A percentile compares a stretch with the other conserved stretches of the same genome.
Conservation (phyloP, 1,140 invertebrate species). For the Drosophila serrata region DNA sequence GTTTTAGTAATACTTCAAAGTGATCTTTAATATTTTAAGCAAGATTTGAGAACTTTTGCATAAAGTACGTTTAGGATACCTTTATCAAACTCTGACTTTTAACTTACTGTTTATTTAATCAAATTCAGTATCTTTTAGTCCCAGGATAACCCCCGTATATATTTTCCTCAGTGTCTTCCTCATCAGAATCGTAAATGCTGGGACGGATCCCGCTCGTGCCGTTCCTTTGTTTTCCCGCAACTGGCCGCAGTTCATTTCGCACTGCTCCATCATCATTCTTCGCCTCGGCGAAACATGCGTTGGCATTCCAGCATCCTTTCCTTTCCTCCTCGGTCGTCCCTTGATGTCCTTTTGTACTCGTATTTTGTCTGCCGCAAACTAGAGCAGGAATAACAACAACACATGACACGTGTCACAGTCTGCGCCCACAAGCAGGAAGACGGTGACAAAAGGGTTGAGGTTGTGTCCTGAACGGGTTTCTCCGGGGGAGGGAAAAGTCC, state of each 20-base stretch:
- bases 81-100: background rate
- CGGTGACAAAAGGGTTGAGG: slow-evolving; percentile 33
- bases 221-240: slow-evolving; percentile 57
- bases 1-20: background rate
- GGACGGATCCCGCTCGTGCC: slow-evolving; percentile 32
- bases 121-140: fast-evolving
- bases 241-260: slow-evolving; percentile 68
- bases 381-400: slow-evolving; percentile 48
- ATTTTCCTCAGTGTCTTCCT: slow-evolving; percentile 11
- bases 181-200: slow-evolving; percentile 41
- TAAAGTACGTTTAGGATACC: too few relatives aligned
- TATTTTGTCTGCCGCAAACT: slow-evolving; percentile 47
- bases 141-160: background rate
- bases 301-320: slow-evolving; percentile 57
- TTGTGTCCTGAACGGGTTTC: background rate
- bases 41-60: background rate
- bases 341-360: slow-evolving; percentile 23
- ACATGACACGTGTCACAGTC: slow-evolving; percentile 76
- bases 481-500: background rate
- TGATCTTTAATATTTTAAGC: background rate
- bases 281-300: slow-evolving; percentile 63
- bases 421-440: slow-evolving; percentile 32
- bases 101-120: too few relatives aligned
- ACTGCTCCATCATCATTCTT: slow-evolving; percentile 48
- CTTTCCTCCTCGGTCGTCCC: background rate